phyloP scores from a whole-genome alignment of 2,888 invertebrate genomes.

The Pandemis cinnamomeana region DNA sequence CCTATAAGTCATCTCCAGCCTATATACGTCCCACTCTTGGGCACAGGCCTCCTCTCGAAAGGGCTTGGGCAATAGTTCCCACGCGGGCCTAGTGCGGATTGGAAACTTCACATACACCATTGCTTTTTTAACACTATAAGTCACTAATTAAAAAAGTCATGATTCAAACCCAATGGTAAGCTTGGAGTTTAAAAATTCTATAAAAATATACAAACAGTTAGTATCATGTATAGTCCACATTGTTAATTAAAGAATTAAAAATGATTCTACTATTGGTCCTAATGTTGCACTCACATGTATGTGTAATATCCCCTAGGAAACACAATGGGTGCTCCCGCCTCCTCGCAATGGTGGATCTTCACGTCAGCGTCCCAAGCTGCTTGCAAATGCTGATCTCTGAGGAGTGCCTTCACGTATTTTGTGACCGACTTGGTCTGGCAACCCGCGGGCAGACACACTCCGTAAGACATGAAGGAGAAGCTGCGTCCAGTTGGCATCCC shows the following conservation, averaged over 20 bases:
- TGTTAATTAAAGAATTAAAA: no score
- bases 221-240: no score
- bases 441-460: slow-evolving; percentile 54
- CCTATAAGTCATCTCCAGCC: no score
- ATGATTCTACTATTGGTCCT: not conserved
- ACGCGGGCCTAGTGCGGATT: no score
- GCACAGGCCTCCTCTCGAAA: no score
- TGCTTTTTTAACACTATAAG: no score
- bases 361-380: slow-evolving; percentile 44
- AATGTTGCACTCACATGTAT: slow-evolving; percentile 51
- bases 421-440: slow-evolving; percentile 50
- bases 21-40: no score
- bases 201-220: not conserved
- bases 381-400: slow-evolving; percentile 48
- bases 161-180: no score
- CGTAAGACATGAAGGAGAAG: slow-evolving; percentile 51
- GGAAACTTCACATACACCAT: no score
- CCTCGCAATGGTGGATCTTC: slow-evolving; percentile 48
- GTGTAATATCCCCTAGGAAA: slow-evolving; percentile 45
- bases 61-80: no score
- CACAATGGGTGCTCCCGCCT: slow-evolving; percentile 39
- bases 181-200: no score
- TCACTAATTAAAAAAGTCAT: no score
- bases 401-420: slow-evolving; percentile 50
- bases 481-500: slow-evolving; percentile 46